phyloP scores from a whole-genome alignment of 2,797 vertebrate species.

The Alexandromys oeconomus region DNA sequence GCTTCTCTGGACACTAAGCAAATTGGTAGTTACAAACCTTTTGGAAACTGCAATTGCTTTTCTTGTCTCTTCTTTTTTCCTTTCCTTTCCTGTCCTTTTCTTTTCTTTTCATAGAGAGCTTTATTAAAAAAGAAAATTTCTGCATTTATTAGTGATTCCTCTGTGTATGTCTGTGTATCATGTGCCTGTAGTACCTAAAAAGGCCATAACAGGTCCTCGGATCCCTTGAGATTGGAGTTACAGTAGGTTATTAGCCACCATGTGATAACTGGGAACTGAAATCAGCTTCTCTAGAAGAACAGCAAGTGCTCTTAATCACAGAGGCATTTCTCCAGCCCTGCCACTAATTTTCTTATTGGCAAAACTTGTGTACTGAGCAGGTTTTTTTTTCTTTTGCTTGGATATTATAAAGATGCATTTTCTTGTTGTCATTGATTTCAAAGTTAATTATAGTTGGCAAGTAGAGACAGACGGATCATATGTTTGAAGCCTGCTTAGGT shows the following conservation, averaged over 20 bases:
- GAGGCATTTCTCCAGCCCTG: not conserved
- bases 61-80: not conserved
- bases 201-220: too few relatives aligned
- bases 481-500: not conserved
- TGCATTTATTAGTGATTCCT: not conserved
- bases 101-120: not conserved
- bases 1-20: not conserved
- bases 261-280: not conserved
- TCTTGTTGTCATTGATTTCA: not conserved
- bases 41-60: slow-evolving; percentile 9
- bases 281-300: not conserved
- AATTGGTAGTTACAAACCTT: not conserved
- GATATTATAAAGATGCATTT: not conserved
- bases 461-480: not conserved
- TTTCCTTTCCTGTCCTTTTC: too few relatives aligned
- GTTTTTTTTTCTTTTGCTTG: not conserved
- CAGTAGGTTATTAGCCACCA: not conserved
- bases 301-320: not conserved
- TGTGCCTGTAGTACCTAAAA: too few relatives aligned
- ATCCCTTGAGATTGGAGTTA: not conserved
- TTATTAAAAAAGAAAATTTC: not conserved
- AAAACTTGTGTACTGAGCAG: not conserved
- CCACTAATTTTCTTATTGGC: not conserved
- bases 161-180: not conserved
- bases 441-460: not conserved